Evolutionary conservation across 2,888 invertebrate genomes (phyloP), one percentile per base, ranked within the genome.

Genomic region (Tridacna crocea): DNA sequence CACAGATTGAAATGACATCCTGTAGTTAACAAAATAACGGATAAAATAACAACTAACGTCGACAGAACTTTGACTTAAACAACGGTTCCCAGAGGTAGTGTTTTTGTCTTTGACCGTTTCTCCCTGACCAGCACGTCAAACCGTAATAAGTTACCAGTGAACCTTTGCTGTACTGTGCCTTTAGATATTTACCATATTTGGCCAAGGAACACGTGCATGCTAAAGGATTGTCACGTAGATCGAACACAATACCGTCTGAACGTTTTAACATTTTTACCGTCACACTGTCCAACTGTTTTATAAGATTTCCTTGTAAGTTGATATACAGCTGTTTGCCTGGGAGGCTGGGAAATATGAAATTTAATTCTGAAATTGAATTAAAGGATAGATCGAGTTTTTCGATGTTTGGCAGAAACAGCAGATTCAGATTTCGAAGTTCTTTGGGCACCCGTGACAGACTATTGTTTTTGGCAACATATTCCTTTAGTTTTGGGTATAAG

Each of bases 391-490:
- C 83, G 19, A 86, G 72, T 17, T n/a, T 46, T 55, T 73, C 70
- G 10, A 86, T 58, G 4, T 75, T 83, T n/a, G 85, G 85, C 11
- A 83, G 72, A 47, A 86, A 83, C 0, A 61, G 27, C 6, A 79
- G 55, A 15, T 79, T 65, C 26, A 83, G 63, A 17, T 75, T 72
- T 63, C 73, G 48, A 22, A 86, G 75, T 76, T 83, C 85, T 11
- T 60, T 10, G 24, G 85, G 85, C 12, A 86, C 63, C 47, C 51
- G 15, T 0, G 47, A 24, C 8, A 86, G 55, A 48, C 77, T 81
- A 73, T 86, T 86, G 73, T 83, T 86, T n/a, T 79, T 63, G 19
- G 81, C n/a, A 13, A 75, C 66, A 68, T 79, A 86, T 11, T 36
- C 70, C 60, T 48, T 51, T 0, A 86, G 46, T n/a, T 77, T 70